Evolutionary conservation across 2,113 vertebrate species (phyloP), one percentile per base, ranked within the genome.

Genomic region (Albula glossodonta): DNA sequence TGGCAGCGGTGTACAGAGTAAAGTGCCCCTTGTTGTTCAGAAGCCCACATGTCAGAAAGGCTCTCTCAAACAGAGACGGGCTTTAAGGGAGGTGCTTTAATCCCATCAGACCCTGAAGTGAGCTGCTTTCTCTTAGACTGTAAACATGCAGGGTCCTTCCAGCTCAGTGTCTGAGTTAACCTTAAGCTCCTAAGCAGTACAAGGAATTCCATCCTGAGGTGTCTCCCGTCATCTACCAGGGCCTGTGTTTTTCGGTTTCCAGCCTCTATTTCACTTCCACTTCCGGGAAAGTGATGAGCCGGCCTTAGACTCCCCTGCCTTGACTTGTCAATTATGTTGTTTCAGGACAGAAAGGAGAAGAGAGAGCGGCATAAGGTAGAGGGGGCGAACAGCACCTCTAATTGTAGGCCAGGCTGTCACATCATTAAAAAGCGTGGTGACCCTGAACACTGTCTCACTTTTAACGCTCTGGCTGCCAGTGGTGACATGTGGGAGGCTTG

Each of bases 321-420:
- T 77, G 5, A n/a, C 5, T 53, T 79, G 74, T 83, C 74, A 83
- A 31, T 83, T 83, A 83, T 48, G 77, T 53, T 48, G 78, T 83
- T 49, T 78, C 53, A 31, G 51, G 31, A n/a, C 17, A 70, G 86
- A 25, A 60, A 77, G 57, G 51, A 77, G 60, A 41, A 41, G 11
- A 85, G 77, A 78, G 53, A n/a, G 56, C 48, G 78, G 48, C 4
- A n/a, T 25, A n/a, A 19, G 70, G 70, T 8, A 74, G 70, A 31
- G 79, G 85, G 85, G 77, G 49, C 80, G 74, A 86, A 83, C 82
- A 84, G 80, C 85, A 77, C 81, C 78, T 82, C 83, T 86, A 85
- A 87, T 85, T 82, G 79, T 85, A 82, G 63, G 81, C 52, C 50
- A 41, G 17, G 83, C 84, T 87, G 83, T 90, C 83, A 83, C 85